Base-by-base conservation (phyloP, 2,888 invertebrate genomes). In the Lasioglossum malachurum region DNA sequence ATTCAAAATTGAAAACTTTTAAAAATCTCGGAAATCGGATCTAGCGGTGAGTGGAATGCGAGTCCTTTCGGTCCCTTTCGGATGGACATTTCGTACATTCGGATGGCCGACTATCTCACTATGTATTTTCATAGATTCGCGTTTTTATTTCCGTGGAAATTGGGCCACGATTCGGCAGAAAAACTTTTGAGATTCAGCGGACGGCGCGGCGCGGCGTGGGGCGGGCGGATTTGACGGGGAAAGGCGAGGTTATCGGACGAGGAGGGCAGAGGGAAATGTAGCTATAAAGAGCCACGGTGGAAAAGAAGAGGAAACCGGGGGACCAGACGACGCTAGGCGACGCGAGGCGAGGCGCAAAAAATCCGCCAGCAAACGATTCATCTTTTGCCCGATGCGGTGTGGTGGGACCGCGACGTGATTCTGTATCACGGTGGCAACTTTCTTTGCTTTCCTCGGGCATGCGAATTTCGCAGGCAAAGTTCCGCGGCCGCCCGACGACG, bases 371-470 rank as follows among this genome's bases (percentile, higher is more conserved):
- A 89, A 89, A 84, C 88, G 86, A 90, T 90, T 90, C 87, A 86
- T 90, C 87, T 90, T 90, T 88, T 80, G 73, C 31, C 67, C 79
- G 83, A 89, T 53, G 49, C 49, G 23, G 49, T 8, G 88, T 83
- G 78, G 19, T 7, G 83, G 80, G n/a, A 89, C 84, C 87, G 89
- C 85, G 89, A 90, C 90, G 88, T 90, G 90, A 87, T 87, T 88
- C 74, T 57, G 83, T 88, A 87, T 88, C 86, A 76, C 77, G 64
- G 49, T 46, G 10, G 69, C 67, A 87, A 90, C 75, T 88, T 88
- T 78, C 83, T 71, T 78, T 79, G 78, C 83, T 80, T 78, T 60
- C 72, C 74, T 75, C 64, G 57, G 64, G 81, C 85, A 84, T 83
- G 89, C 76, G 88, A 90, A 90, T 91, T 89, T 84, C 87, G 71